Base-by-base conservation (phyloP, 2,113 vertebrate species). In the Andinoacara biseriatus region DNA sequence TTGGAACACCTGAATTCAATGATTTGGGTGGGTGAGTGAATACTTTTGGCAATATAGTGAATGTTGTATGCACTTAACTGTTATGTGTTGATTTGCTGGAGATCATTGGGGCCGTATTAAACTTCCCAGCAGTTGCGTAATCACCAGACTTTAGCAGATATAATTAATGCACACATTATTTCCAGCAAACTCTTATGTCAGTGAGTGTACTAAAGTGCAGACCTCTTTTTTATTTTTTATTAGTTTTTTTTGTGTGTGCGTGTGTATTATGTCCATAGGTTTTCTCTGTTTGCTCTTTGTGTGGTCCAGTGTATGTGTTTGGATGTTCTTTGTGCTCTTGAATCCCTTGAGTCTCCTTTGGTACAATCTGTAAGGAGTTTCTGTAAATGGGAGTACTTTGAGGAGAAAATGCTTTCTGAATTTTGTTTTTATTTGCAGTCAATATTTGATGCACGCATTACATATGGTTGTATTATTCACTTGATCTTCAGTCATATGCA, bases 51-150 rank as follows among this genome's bases (percentile, higher is more conserved):
- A 38, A 10, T 3, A 10, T 38, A 10, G 8, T 38, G 9, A 1
- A 10, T 38, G 35, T 8, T 22, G 18, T 3, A 43, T 13, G 11
- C 40, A 43, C 18, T n/a, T 5, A 18, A 9, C 22, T 54, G 4
- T 63, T 63, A 29, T n/a, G 26, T 29, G 10, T 17, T 33, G 10
- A 29, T 72, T 43, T 56, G 69, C 10, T 61, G 40, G 26, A 59
- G 86, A 35, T 74, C 58, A 46, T 3, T 20, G 43, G 60, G 69
- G 77, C 31, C 35, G 10, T 76, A 81, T 83, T 69, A 78, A 72
- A 84, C 67, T 60, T 78, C 18, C 59, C 38, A 76, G 58, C 56
- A 77, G 63, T 35, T 69, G 62, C 59, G 22, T 84, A 65, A 72
- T 63, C 59, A 54, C 10, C 62, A n/a, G 67, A 72, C 54, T 18